Percentiles rank a stretch among this genome's conserved stretches.
These are phyloP conservation scores for Perca flavescens DNA, from an alignment of 2,113 vertebrate genomes.

Conservation along the genomic window DNA sequence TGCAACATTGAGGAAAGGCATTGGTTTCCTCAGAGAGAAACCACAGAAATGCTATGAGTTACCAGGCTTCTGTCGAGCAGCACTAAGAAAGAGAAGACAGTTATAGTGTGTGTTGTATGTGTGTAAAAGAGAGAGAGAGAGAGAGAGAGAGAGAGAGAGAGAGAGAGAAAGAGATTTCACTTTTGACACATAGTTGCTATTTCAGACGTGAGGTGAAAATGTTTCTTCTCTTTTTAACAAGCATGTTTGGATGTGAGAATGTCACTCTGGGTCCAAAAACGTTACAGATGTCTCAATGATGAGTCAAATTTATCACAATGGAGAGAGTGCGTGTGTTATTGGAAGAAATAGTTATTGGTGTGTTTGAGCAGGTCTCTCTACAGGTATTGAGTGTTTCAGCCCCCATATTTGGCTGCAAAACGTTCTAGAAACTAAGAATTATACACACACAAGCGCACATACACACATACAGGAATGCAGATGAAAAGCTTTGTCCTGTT, in stretches of 20 bases:
- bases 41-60: conserved; percentile 61
- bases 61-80: conserved; percentile 49
- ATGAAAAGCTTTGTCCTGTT: conserved; percentile 27
- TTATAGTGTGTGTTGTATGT: background rate
- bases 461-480: background rate
- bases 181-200: conserved; percentile 12
- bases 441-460: background rate
- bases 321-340: background rate
- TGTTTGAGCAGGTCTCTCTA: conserved; percentile 5
- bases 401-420: background rate
- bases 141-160: conserved; percentile 2
- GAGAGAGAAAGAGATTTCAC: conserved; percentile 1
- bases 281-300: conserved; percentile 35
- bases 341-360: conserved; percentile 11
- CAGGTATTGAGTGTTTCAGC: background rate
- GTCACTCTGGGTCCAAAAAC: conserved; percentile 42
- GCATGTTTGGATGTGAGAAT: conserved; percentile 36
- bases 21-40: conserved; percentile 53
- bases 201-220: conserved; percentile 42
- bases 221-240: conserved; percentile 30
- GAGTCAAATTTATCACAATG: conserved; percentile 54
- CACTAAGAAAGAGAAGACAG: conserved; percentile 8
- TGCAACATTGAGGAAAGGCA: conserved; percentile 33
- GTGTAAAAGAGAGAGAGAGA: background rate
- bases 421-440: background rate